Conservation (phyloP, 2,797 vertebrate species). For the Lates japonicus region DNA sequence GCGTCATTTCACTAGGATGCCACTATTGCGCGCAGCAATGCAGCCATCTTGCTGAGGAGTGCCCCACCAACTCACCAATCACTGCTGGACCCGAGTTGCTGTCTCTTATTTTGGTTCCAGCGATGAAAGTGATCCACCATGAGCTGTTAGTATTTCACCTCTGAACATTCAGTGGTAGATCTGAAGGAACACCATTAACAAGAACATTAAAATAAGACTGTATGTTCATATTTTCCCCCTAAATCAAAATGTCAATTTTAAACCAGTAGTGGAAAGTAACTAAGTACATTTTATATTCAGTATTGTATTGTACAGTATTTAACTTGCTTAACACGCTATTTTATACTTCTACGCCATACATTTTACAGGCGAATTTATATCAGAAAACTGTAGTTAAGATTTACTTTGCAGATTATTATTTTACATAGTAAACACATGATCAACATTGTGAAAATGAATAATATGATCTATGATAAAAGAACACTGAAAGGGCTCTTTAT, state of each 20-base stretch:
- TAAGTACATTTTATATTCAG: neutral
- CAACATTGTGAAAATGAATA: neutral
- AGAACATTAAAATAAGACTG: neutral
- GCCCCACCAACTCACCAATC: slow-evolving; percentile 65
- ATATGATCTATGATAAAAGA: neutral
- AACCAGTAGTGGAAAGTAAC: neutral
- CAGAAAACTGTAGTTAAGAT: neutral
- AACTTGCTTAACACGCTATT: neutral
- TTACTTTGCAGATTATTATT: neutral
- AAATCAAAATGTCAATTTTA: slow-evolving; percentile 1
- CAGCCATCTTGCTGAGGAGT: slow-evolving; percentile 85
- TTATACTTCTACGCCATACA: neutral
- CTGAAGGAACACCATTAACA: neutral
- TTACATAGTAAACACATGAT: neutral
- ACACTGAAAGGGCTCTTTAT: neutral
- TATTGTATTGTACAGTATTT: neutral
- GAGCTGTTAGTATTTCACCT: neutral
- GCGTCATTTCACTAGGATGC: slow-evolving; percentile 85
- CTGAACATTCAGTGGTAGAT: neutral
- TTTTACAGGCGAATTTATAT: neutral
- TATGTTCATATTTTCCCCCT: neutral
- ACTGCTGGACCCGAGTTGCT: slow-evolving; percentile 45
- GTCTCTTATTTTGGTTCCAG: neutral
- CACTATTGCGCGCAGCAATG: slow-evolving; percentile 77
- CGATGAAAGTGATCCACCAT: neutral